Evolutionary conservation across 2,113 vertebrate species (phyloP).

Genomic region (Petrocephalus microphthalmus): DNA sequence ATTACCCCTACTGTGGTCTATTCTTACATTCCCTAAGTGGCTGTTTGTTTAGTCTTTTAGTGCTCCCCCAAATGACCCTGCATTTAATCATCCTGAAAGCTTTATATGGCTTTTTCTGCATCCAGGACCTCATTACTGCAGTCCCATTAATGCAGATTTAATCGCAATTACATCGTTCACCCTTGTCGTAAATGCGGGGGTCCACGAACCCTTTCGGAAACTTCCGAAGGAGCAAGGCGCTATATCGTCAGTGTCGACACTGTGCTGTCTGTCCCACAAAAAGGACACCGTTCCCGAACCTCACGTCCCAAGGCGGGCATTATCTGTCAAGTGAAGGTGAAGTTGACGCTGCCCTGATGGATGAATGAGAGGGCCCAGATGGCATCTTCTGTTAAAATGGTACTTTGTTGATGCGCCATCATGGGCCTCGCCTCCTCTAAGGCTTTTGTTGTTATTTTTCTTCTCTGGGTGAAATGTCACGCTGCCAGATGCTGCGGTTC

Average conservation of each 20-base stretch:
- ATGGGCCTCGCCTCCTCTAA: neutral
- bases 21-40: constrained; percentile 34
- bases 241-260: neutral
- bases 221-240: neutral
- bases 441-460: neutral
- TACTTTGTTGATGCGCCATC: neutral
- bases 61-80: constrained; percentile 32
- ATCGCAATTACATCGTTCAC: neutral
- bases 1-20: constrained; percentile 21
- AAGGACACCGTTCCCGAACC: neutral
- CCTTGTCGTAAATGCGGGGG: neutral
- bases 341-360: neutral
- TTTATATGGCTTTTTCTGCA: constrained; percentile 38
- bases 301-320: neutral
- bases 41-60: constrained; percentile 49
- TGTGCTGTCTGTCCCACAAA: neutral
- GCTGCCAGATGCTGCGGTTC: neutral
- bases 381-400: neutral
- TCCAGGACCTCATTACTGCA: neutral
- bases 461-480: neutral
- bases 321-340: neutral
- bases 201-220: neutral
- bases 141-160: constrained; percentile 1
- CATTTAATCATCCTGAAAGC: constrained; percentile 43
- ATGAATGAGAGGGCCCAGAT: neutral